Evolutionary conservation across 2,113 vertebrate species (phyloP).

Genomic region (Sinocyclocheilus anophthalmus): DNA sequence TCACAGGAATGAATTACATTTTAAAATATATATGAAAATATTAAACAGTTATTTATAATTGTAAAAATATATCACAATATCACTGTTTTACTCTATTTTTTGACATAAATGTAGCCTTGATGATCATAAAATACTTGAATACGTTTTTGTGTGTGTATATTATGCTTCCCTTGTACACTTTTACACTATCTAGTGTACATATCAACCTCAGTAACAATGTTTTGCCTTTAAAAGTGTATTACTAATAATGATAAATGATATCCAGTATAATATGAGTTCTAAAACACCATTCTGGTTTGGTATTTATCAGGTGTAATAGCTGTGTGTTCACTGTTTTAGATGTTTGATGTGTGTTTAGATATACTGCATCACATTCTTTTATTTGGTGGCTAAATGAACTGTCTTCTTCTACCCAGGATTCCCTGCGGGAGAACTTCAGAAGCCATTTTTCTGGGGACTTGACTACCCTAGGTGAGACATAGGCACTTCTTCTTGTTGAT

Average conservation of each 20-base stretch:
- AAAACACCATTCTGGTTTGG: neutral
- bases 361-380: neutral
- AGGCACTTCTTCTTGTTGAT: neutral
- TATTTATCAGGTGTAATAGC: neutral
- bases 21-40: too few relatives aligned
- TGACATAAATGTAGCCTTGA: too few relatives aligned
- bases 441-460: constrained; percentile 97
- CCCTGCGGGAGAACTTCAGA: constrained; percentile 96
- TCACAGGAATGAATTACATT: too few relatives aligned
- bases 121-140: too few relatives aligned
- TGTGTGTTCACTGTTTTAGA: neutral
- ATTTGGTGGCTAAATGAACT: neutral
- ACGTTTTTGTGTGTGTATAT: too few relatives aligned
- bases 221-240: too few relatives aligned
- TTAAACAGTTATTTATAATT: too few relatives aligned
- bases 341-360: neutral
- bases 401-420: constrained; percentile 80
- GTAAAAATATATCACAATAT: too few relatives aligned
- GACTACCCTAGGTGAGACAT: constrained; percentile 88
- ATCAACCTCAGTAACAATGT: too few relatives aligned
- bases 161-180: too few relatives aligned
- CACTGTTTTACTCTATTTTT: too few relatives aligned
- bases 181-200: too few relatives aligned
- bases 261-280: neutral
- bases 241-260: neutral